Evolutionary conservation across 2,797 vertebrate species (phyloP).

Genomic region (Leptatherina wallacei): DNA sequence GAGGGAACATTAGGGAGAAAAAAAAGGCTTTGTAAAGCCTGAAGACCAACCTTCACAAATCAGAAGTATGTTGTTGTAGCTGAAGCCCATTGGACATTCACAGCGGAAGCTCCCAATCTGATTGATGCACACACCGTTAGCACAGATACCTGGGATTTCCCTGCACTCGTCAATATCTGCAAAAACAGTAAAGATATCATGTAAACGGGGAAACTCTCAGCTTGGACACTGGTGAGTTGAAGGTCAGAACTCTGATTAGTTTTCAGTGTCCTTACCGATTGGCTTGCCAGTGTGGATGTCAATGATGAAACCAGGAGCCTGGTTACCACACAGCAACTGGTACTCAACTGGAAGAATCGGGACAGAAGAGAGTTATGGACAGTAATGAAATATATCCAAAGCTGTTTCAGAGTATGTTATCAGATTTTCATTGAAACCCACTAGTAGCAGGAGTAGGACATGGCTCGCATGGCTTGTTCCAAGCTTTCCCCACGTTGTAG

Average conservation of each 20-base stretch:
- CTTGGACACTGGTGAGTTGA: neutral
- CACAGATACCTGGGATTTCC: conserved; percentile 92
- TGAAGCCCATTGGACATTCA: conserved; percentile 93
- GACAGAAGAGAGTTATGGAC: conserved; percentile 3
- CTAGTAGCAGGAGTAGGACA: conserved; percentile 90
- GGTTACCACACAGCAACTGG: conserved; percentile 92
- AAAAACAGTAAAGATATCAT: neutral
- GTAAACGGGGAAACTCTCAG: neutral
- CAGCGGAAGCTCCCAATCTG: conserved; percentile 95
- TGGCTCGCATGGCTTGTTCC: conserved; percentile 94
- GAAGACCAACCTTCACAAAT: conserved; percentile 90
- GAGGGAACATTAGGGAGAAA: neutral
- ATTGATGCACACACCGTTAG: conserved; percentile 92
- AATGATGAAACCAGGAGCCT: conserved; percentile 91
- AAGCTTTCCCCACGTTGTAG: conserved; percentile 94
- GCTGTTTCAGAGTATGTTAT: neutral
- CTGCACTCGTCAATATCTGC: conserved; percentile 94
- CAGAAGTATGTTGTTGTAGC: conserved; percentile 92
- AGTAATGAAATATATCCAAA: neutral
- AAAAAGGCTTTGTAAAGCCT: neutral
- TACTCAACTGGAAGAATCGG: conserved; percentile 85
- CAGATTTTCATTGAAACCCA: conserved; percentile 76
- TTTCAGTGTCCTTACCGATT: conserved; percentile 81
- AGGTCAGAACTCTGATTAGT: neutral
- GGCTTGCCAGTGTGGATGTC: conserved; percentile 93